A percentile compares a stretch with the other conserved stretches of the same genome.
Evolutionary conservation across 2,888 invertebrate genomes (phyloP).

Genomic region (Rotaria magnacalcarata): DNA sequence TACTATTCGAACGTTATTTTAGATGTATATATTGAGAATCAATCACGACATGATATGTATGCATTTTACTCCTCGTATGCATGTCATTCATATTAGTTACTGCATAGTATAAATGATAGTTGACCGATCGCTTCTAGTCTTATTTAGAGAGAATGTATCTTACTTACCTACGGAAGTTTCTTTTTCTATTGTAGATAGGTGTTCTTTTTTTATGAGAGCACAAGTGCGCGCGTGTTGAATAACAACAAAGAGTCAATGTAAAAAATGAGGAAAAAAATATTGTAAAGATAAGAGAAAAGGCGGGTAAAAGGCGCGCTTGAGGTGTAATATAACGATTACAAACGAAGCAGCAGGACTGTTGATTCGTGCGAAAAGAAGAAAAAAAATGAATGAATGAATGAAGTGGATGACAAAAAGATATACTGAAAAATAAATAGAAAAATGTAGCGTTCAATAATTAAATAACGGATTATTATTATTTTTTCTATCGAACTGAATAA

Average conservation of each 20-base stretch:
- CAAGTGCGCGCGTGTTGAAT: slow-evolving; percentile 8
- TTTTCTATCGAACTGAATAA: background rate
- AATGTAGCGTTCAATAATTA: background rate
- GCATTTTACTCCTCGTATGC: background rate
- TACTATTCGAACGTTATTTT: background rate
- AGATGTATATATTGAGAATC: background rate
- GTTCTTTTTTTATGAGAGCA: background rate
- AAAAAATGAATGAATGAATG: background rate
- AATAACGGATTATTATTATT: too few relatives aligned
- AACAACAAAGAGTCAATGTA: slow-evolving; percentile 3
- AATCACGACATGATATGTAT: background rate
- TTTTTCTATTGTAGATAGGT: slow-evolving; percentile 16
- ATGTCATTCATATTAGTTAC: slow-evolving; percentile 7
- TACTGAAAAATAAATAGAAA: background rate
- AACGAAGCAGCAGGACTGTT: background rate
- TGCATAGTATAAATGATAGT: background rate
- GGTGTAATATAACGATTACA: slow-evolving; percentile 29
- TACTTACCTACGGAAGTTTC: background rate
- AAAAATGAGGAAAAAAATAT: background rate
- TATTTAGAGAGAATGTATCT: background rate
- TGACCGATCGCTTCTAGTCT: background rate
- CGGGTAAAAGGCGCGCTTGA: background rate
- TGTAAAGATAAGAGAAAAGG: slow-evolving; percentile 13
- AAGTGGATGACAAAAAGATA: background rate
- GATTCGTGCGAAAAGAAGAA: background rate